Evolutionary conservation across 2,888 invertebrate genomes (phyloP).

Genomic region (Drosophila infuscata): DNA sequence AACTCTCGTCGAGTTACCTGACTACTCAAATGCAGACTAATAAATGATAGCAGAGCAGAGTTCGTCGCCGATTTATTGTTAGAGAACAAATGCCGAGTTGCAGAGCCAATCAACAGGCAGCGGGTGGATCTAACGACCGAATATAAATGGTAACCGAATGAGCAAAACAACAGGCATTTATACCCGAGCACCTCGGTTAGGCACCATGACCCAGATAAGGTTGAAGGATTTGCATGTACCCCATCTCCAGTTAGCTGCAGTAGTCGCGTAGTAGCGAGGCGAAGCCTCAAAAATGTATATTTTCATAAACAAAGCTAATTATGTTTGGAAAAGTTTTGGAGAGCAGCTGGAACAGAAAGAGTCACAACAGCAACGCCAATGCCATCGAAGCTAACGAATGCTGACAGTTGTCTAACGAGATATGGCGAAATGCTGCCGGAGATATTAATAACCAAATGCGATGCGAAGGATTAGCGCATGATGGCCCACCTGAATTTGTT

Average conservation of each 20-base stretch:
- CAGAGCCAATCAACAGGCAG: constrained; percentile 23
- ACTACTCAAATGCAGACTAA: constrained; percentile 15
- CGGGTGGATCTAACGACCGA: constrained; percentile 28
- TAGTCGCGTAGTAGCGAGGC: constrained; percentile 14
- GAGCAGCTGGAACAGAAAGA: constrained; percentile 67
- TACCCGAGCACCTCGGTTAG: constrained; percentile 14
- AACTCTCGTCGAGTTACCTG: constrained; percentile 13
- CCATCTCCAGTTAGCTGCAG: constrained; percentile 5
- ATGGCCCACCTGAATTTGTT: constrained; percentile 25
- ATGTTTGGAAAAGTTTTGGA: constrained; percentile 59
- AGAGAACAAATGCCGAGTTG: constrained; percentile 5
- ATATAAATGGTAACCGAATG: constrained; percentile 42
- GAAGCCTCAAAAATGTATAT: constrained; percentile 54
- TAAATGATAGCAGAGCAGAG: constrained; percentile 12
- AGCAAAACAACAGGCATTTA: constrained; percentile 50
- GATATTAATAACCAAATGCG: constrained; percentile 65
- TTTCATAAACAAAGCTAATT: constrained; percentile 72
- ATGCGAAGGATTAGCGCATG: constrained; percentile 61
- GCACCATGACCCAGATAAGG: constrained; percentile 25
- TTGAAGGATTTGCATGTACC: constrained; percentile 34
- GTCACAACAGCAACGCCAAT: constrained; percentile 16
- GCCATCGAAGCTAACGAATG: constrained; percentile 62
- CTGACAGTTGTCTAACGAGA: constrained; percentile 79
- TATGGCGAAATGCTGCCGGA: constrained; percentile 47
- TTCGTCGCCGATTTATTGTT: constrained; percentile 4